Conservation (phyloP, 2,797 vertebrate genomes). For the Emys orbicularis region DNA sequence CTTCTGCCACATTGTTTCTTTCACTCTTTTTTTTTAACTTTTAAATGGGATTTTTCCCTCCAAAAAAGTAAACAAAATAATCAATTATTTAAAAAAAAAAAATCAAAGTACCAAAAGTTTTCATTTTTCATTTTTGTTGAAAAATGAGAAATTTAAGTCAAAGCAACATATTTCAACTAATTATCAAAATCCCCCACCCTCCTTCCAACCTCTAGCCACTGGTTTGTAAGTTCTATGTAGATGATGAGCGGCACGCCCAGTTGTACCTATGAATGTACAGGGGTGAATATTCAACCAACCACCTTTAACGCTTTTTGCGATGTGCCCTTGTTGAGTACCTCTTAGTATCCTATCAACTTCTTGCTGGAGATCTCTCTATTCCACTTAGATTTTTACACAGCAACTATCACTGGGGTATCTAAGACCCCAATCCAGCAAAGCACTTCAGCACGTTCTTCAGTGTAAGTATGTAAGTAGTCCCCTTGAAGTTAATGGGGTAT, state of each 20-base stretch:
- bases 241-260: conserved; percentile 10
- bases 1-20: not conserved
- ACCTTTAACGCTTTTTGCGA: conserved; percentile 31
- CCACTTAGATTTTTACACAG: conserved; percentile 27
- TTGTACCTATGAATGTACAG: conserved; percentile 44
- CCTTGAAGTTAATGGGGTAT: conserved; percentile 59
- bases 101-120: not conserved
- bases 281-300: conserved; percentile 59
- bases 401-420: not conserved
- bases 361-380: not conserved
- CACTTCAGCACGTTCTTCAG: conserved; percentile 8
- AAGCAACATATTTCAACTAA: conserved; percentile 58
- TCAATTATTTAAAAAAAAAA: not conserved
- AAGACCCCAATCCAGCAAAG: conserved; percentile 1
- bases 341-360: conserved; percentile 22
- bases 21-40: not conserved
- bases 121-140: not conserved
- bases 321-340: conserved; percentile 32
- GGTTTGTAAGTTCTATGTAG: conserved; percentile 67
- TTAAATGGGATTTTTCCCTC: not conserved
- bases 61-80: not conserved
- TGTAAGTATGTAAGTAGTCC: not conserved
- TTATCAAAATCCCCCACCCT: conserved; percentile 60
- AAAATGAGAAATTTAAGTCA: conserved; percentile 40
- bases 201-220: conserved; percentile 2